phyloP scores from a whole-genome alignment of 1,140 invertebrate genomes.

The Ganaspis sp. region DNA sequence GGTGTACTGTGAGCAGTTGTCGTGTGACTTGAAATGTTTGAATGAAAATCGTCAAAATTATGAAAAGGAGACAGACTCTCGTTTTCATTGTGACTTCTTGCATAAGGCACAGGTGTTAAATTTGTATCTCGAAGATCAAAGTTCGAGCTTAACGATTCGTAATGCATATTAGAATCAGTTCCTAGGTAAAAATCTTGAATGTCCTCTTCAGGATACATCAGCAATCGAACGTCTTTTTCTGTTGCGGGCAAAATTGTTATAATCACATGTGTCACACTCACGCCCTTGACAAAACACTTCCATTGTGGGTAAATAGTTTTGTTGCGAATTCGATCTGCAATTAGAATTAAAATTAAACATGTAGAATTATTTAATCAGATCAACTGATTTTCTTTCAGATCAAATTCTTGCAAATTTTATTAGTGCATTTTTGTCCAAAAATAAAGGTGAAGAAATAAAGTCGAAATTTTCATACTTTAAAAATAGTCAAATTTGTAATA shows the following conservation, averaged over 20 bases:
- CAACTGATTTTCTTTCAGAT: too few relatives aligned
- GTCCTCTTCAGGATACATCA: constrained; percentile 63
- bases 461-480: too few relatives aligned
- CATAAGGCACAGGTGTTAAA: constrained; percentile 32
- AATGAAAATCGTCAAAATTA: constrained; percentile 36
- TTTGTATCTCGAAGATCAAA: constrained; percentile 43
- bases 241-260: constrained; percentile 84
- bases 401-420: too few relatives aligned
- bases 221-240: constrained; percentile 76
- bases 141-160: constrained; percentile 37
- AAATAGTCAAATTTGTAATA: too few relatives aligned
- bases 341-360: constrained; percentile 30
- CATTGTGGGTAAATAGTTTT: constrained; percentile 70
- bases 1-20: constrained; percentile 49
- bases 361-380: too few relatives aligned
- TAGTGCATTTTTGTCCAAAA: too few relatives aligned
- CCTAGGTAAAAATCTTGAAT: not conserved
- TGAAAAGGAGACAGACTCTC: constrained; percentile 30
- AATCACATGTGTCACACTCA: constrained; percentile 80
- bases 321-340: constrained; percentile 48
- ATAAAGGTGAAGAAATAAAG: too few relatives aligned
- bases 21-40: constrained; percentile 54
- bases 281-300: constrained; percentile 84
- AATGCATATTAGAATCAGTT: constrained; percentile 44
- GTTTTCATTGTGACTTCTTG: constrained; percentile 40